Conservation (phyloP, 2,797 vertebrate genomes). For the Sebastiscus tertius region DNA sequence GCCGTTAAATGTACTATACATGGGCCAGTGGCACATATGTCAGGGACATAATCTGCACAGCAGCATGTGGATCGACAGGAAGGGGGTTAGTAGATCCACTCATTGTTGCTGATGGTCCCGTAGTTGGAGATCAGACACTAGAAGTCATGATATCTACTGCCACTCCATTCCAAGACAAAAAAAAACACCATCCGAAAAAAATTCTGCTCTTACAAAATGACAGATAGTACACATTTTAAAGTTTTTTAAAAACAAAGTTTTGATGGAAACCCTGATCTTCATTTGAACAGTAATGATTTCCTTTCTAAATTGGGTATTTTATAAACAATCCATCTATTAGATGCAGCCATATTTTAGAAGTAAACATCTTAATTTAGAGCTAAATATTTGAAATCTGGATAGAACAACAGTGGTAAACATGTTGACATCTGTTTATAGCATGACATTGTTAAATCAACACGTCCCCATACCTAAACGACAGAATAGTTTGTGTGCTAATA, state of each 20-base stretch:
- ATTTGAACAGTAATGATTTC: not conserved
- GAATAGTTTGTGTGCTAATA: not conserved
- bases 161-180: not conserved
- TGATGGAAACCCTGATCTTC: not conserved
- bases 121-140: not conserved
- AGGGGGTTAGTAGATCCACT: slow-evolving; percentile 30
- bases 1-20: slow-evolving; percentile 77
- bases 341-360: not conserved
- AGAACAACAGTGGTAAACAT: not conserved
- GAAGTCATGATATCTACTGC: not conserved
- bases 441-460: not conserved
- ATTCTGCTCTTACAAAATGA: not conserved
- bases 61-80: slow-evolving; percentile 71
- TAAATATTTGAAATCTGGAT: not conserved
- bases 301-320: not conserved
- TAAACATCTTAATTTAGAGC: not conserved
- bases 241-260: not conserved
- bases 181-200: not conserved
- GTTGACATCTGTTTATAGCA: not conserved
- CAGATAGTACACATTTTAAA: not conserved
- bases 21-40: slow-evolving; percentile 73
- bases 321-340: not conserved
- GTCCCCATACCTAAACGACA: not conserved
- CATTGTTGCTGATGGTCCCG: slow-evolving; percentile 23
- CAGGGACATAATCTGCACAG: slow-evolving; percentile 67